A percentile compares a stretch with the other conserved stretches of the same genome.
Conservation (phyloP, 2,888 invertebrate genomes). For the Cotesia congregata region DNA sequence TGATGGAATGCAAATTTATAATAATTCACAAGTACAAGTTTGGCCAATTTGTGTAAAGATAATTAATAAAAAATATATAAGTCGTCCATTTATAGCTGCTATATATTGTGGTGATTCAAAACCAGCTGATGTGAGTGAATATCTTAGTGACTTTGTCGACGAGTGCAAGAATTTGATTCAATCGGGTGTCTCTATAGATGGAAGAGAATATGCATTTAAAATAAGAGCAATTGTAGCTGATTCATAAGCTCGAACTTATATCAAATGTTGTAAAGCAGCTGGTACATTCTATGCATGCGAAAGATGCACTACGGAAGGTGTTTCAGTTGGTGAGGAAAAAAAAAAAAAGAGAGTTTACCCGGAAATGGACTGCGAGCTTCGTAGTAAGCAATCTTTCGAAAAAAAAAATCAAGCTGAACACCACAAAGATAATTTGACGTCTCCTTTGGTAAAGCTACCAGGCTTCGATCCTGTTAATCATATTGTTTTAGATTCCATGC, state of each 20-base stretch:
- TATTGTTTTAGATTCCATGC: constrained; percentile 43
- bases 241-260: no score
- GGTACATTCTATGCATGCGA: no score
- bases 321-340: no score
- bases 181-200: no score
- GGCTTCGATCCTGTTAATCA: constrained; percentile 39
- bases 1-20: background rate
- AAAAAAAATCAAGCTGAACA: background rate
- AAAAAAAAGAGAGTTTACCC: constrained; percentile 19
- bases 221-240: no score
- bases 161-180: constrained; percentile 6
- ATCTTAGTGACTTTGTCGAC: constrained; percentile 16
- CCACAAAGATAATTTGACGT: constrained; percentile 7
- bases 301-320: no score
- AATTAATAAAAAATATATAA: background rate
- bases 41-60: constrained; percentile 4
- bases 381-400: constrained; percentile 25
- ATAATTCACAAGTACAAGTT: constrained; percentile 1
- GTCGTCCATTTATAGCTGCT: constrained; percentile 19
- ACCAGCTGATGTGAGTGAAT: constrained; percentile 19
- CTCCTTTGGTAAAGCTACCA: constrained; percentile 35
- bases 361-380: constrained; percentile 42
- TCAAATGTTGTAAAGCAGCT: no score
- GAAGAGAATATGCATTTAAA: no score
- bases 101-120: constrained; percentile 38